A percentile compares a stretch with the other conserved stretches of the same genome.
phyloP scores from a whole-genome alignment of 2,797 vertebrate species.

The Cynodonichthys magdalenae region DNA sequence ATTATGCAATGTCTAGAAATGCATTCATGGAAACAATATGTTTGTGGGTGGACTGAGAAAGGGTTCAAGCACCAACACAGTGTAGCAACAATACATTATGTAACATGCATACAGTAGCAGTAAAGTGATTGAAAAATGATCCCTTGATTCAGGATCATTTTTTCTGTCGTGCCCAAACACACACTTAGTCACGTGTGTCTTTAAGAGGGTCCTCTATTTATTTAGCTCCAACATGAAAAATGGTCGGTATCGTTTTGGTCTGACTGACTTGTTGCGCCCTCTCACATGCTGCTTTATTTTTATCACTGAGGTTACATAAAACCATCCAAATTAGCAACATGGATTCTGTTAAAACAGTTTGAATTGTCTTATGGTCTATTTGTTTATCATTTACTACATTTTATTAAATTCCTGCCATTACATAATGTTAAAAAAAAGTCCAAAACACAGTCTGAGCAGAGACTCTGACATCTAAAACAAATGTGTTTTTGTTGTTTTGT shows the following conservation, averaged over 20 bases:
- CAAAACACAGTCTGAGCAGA: too few relatives aligned
- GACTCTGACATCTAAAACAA: too few relatives aligned
- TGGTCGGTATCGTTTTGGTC: background rate
- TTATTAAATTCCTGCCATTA: too few relatives aligned
- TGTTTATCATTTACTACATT: too few relatives aligned
- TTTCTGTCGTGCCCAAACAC: background rate
- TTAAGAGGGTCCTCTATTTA: background rate
- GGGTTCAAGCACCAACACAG: slow-evolving; percentile 42
- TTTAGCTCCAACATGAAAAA: background rate
- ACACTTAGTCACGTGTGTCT: background rate
- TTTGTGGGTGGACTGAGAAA: slow-evolving; percentile 74
- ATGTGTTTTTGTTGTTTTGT: too few relatives aligned
- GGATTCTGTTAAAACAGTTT: too few relatives aligned
- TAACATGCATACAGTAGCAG: slow-evolving; percentile 45
- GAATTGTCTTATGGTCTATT: too few relatives aligned
- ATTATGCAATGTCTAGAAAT: slow-evolving; percentile 71
- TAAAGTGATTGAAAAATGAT: slow-evolving; percentile 31
- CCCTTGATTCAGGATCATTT: slow-evolving; percentile 19
- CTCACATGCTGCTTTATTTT: background rate
- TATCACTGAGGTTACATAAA: background rate
- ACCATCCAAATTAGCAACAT: too few relatives aligned
- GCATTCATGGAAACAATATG: slow-evolving; percentile 73
- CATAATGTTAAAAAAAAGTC: too few relatives aligned
- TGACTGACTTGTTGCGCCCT: background rate
- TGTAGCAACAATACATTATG: slow-evolving; percentile 59